Percentiles rank a stretch among this genome's conserved stretches.
Evolutionary conservation across 2,113 vertebrate genomes (phyloP).

Genomic region (Ptyas mucosa): DNA sequence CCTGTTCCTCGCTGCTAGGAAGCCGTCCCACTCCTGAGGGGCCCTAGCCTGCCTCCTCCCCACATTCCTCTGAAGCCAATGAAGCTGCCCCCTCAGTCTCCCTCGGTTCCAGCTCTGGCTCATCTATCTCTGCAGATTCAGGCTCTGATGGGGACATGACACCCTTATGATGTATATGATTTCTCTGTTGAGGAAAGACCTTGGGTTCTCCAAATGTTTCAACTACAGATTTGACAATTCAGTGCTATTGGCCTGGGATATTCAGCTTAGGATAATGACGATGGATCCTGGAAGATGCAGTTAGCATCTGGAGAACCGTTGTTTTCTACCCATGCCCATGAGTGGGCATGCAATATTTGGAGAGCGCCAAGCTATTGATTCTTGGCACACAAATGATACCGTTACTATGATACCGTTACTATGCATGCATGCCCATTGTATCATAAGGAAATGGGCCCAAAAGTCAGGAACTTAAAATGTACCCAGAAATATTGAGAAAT

Average conservation of each 20-base stretch:
- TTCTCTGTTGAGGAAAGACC: neutral
- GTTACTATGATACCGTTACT: no score
- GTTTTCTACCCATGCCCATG: neutral
- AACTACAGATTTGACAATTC: neutral
- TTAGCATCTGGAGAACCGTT: neutral
- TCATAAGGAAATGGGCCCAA: neutral
- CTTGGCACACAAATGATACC: no score
- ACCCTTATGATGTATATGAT: no score
- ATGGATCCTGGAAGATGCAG: neutral
- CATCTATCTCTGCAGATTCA: no score
- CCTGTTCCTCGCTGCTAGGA: no score
- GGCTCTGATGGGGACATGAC: no score
- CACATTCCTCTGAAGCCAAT: no score
- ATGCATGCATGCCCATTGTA: neutral
- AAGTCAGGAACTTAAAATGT: neutral
- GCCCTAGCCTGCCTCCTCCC: no score
- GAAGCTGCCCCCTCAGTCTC: no score
- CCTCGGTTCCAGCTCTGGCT: no score
- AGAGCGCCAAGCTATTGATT: neutral
- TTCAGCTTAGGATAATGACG: neutral
- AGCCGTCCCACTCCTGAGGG: no score
- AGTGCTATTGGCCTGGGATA: neutral
- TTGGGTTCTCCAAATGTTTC: neutral
- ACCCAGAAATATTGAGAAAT: neutral
- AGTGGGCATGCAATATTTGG: neutral